Percentiles rank a stretch among this genome's conserved stretches.
These are phyloP conservation scores for Vombatus ursinus DNA, from an alignment of 2,113 vertebrate species.

Conservation along the genomic window DNA sequence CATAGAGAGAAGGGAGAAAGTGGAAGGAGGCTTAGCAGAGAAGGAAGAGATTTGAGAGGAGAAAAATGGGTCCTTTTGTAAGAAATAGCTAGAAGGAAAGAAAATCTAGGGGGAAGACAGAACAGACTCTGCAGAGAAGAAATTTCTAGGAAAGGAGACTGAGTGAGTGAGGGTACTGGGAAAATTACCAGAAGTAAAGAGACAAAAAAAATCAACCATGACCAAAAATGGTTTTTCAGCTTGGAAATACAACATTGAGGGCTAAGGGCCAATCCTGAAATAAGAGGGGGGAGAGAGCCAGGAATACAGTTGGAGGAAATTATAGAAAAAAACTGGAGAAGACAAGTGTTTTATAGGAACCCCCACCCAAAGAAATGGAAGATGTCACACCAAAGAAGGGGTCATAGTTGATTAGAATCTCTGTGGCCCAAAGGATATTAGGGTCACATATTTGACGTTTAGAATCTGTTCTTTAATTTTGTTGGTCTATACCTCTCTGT, in stretches of 20 bases:
- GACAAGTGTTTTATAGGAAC: neutral
- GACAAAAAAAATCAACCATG: neutral
- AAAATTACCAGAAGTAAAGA: neutral
- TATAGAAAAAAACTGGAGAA: neutral
- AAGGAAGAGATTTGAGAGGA: neutral
- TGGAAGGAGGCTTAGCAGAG: neutral
- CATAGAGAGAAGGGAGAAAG: neutral
- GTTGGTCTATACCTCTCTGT: neutral
- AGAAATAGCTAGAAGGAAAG: neutral
- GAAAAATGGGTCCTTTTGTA: neutral
- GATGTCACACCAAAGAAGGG: neutral
- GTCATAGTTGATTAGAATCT: neutral
- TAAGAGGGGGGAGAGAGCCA: neutral
- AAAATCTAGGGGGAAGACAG: neutral
- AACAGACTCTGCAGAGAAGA: neutral
- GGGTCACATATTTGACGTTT: neutral
- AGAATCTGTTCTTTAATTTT: neutral
- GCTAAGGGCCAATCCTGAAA: neutral
- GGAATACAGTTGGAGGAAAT: neutral
- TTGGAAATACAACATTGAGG: neutral
- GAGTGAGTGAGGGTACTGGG: neutral
- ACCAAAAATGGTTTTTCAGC: neutral
- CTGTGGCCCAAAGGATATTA: neutral
- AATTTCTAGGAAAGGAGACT: neutral
- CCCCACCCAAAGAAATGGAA: neutral